Evolutionary conservation across 2,797 vertebrate species (phyloP).

Genomic region (Paedocypris micromegethes): DNA sequence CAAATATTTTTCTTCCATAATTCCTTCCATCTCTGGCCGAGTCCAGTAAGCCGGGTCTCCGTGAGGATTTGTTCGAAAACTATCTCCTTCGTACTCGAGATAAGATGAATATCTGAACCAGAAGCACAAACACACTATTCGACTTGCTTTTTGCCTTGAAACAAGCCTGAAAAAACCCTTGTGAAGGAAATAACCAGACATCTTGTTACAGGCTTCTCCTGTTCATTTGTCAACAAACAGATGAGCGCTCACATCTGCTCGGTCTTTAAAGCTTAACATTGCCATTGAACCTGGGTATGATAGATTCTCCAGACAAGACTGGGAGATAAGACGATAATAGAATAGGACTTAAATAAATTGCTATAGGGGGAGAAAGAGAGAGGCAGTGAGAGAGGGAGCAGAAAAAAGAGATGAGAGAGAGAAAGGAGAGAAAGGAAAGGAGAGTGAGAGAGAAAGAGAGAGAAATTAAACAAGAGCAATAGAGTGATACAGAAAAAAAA

Average conservation of each 20-base stretch:
- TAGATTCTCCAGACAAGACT: conserved; percentile 29
- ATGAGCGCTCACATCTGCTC: conserved; percentile 29
- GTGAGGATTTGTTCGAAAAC: conserved; percentile 35
- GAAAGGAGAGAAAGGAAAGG: no score
- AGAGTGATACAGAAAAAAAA: no score
- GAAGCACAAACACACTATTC: conserved; percentile 15
- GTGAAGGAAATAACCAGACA: conserved; percentile 29
- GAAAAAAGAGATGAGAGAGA: no score
- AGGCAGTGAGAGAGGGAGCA: background rate
- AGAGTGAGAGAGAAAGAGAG: no score
- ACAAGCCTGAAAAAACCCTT: conserved; percentile 18
- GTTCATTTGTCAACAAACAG: conserved; percentile 29
- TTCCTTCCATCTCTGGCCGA: conserved; percentile 12
- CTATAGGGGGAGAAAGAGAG: background rate
- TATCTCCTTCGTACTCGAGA: conserved; percentile 12
- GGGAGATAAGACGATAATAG: conserved; percentile 61
- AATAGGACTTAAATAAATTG: conserved; percentile 56
- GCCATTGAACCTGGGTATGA: conserved; percentile 41
- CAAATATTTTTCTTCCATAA: conserved; percentile 50
- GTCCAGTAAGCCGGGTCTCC: conserved; percentile 13
- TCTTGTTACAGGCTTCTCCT: conserved; percentile 15
- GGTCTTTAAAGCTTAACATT: conserved; percentile 27
- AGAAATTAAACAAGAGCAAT: no score
- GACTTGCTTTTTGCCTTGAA: conserved; percentile 13
- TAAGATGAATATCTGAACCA: conserved; percentile 36